Evolutionary conservation across 2,797 vertebrate species (phyloP).

Genomic region (Molossus molossus): DNA sequence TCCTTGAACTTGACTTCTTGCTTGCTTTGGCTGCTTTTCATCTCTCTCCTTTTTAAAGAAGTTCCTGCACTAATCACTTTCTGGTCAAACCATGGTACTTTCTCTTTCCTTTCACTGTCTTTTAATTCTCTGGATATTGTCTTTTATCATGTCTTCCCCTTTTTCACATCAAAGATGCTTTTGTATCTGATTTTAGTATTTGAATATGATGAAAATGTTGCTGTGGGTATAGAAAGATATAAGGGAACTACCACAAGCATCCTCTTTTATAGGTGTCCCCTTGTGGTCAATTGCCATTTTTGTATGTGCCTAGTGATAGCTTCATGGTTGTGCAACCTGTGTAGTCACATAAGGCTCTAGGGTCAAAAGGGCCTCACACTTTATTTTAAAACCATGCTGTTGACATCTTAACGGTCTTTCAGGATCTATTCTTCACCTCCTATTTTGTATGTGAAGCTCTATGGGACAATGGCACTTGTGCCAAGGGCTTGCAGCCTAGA

Average conservation of each 20-base stretch:
- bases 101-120: neutral
- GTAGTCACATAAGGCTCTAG: neutral
- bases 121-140: neutral
- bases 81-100: neutral
- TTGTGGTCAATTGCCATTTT: neutral
- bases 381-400: neutral
- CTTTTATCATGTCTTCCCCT: neutral
- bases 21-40: conserved; percentile 6
- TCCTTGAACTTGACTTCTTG: neutral
- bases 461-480: neutral
- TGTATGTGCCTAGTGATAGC: neutral
- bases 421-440: neutral
- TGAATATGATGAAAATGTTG: neutral
- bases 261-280: neutral
- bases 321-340: neutral
- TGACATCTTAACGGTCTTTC: neutral
- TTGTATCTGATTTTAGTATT: conserved; percentile 13
- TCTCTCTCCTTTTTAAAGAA: neutral
- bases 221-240: neutral
- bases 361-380: neutral
- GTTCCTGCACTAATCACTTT: neutral
- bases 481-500: neutral
- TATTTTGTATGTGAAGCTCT: neutral
- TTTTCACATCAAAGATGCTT: neutral
- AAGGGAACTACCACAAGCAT: neutral